Evolutionary conservation across 1,140 invertebrate genomes (phyloP).

Genomic region (Drosophila guanche): DNA sequence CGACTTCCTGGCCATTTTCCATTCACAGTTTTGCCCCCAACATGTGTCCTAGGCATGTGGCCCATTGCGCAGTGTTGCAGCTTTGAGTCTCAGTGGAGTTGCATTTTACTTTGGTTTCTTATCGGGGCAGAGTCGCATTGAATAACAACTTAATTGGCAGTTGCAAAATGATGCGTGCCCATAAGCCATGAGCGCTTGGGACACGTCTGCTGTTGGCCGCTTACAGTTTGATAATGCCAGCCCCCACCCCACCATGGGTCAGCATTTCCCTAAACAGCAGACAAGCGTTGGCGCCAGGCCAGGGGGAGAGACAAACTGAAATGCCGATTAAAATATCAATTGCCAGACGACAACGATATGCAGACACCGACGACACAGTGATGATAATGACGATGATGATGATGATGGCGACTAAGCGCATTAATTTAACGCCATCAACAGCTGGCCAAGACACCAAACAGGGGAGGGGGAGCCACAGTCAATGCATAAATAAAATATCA

Average conservation of each 20-base stretch:
- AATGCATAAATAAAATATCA: constrained; percentile 40
- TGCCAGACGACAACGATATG: constrained; percentile 35
- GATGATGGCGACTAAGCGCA: constrained; percentile 67
- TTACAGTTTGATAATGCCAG: constrained; percentile 40
- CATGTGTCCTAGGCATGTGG: constrained; percentile 5
- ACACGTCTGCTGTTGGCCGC: constrained; percentile 23
- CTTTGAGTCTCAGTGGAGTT: constrained; percentile 13
- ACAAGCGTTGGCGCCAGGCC: constrained; percentile 54
- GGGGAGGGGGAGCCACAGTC: neutral
- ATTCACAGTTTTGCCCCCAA: neutral
- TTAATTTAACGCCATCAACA: constrained; percentile 75
- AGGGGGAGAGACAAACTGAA: constrained; percentile 64
- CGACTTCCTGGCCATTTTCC: constrained; percentile 11
- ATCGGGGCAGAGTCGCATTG: constrained; percentile 60
- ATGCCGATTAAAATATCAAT: constrained; percentile 80
- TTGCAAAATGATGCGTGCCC: constrained; percentile 79
- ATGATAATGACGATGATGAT: constrained; percentile 10
- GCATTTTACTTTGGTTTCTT: constrained; percentile 35
- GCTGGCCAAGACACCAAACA: constrained; percentile 37
- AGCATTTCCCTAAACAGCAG: constrained; percentile 61
- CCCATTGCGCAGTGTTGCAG: constrained; percentile 32
- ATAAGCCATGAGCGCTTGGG: constrained; percentile 44
- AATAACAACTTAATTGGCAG: constrained; percentile 68
- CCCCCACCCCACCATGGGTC: neutral
- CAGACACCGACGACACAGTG: constrained; percentile 10